A percentile compares a stretch with the other conserved stretches of the same genome.
phyloP scores from a whole-genome alignment of 53 echinoderm and acorn worm genomes.

The Crossaster papposus region DNA sequence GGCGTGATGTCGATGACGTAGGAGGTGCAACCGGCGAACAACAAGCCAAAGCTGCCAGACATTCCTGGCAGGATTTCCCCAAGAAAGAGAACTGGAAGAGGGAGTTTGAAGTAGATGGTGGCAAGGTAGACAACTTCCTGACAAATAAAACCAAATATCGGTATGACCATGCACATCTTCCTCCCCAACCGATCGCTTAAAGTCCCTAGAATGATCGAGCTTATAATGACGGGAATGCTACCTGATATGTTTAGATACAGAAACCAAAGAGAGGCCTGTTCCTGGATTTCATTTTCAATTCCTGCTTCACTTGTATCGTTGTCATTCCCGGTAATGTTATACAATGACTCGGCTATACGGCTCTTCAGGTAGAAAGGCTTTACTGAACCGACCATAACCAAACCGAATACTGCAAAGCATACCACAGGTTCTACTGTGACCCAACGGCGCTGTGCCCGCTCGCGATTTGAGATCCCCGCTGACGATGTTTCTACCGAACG shows the following conservation, averaged over 20 bases:
- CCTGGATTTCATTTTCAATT: conserved; percentile 38
- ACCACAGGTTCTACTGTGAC: conserved; percentile 61
- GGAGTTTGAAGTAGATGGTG: conserved; percentile 36
- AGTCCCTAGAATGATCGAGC: conserved; percentile 56
- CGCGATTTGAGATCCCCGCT: not conserved
- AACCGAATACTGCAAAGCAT: not conserved
- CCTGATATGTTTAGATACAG: conserved; percentile 39
- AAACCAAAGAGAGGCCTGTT: conserved; percentile 62
- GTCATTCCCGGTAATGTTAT: conserved; percentile 21
- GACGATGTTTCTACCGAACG: not conserved
- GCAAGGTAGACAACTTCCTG: conserved; percentile 24
- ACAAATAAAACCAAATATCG: conserved; percentile 53
- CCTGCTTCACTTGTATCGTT: not conserved
- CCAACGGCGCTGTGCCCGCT: conserved; percentile 46
- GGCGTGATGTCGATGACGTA: conserved; percentile 67
- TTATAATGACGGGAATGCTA: conserved; percentile 51
- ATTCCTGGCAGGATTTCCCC: conserved; percentile 58
- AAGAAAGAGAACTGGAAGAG: conserved; percentile 49
- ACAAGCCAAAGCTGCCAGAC: conserved; percentile 51
- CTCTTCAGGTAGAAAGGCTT: conserved; percentile 35
- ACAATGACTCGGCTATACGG: not conserved
- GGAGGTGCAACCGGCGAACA: conserved; percentile 62
- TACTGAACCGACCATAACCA: not conserved
- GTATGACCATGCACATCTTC: conserved; percentile 56
- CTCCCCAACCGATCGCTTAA: conserved; percentile 70